These are phyloP conservation scores for Promerops cafer DNA, from an alignment of 2,113 vertebrate species.

Conservation along the genomic window DNA sequence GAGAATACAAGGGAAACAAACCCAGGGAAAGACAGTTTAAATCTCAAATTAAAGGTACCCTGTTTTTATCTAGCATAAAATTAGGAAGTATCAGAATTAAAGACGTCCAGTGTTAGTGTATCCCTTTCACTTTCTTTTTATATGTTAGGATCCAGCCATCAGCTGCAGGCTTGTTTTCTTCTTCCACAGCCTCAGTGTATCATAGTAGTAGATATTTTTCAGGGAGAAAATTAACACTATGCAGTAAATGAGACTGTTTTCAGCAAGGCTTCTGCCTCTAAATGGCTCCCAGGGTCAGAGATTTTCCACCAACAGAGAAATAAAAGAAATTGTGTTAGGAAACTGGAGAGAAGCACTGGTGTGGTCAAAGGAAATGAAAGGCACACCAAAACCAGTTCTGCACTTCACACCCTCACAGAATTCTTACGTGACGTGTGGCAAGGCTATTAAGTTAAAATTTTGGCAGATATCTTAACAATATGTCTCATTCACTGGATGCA, in stretches of 20 bases:
- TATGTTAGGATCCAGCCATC: not conserved
- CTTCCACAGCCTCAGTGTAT: not conserved
- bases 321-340: not conserved
- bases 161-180: not conserved
- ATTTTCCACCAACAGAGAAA: not conserved
- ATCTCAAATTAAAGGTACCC: not conserved
- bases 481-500: not conserved
- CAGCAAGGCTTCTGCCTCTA: not conserved
- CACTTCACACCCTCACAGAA: fast-evolving
- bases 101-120: fast-evolving
- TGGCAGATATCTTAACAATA: not conserved
- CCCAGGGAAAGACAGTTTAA: not conserved
- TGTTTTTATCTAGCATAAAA: not conserved
- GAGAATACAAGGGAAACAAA: not conserved
- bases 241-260: not conserved
- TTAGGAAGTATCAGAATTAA: not conserved
- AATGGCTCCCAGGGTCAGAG: not conserved
- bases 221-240: not conserved
- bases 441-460: not conserved
- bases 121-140: not conserved
- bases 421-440: not conserved
- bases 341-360: not conserved
- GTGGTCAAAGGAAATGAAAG: not conserved
- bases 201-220: not conserved
- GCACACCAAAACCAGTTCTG: not conserved